Evolutionary conservation across 2,888 invertebrate genomes (phyloP).

Genomic region (Sympetrum striolatum): DNA sequence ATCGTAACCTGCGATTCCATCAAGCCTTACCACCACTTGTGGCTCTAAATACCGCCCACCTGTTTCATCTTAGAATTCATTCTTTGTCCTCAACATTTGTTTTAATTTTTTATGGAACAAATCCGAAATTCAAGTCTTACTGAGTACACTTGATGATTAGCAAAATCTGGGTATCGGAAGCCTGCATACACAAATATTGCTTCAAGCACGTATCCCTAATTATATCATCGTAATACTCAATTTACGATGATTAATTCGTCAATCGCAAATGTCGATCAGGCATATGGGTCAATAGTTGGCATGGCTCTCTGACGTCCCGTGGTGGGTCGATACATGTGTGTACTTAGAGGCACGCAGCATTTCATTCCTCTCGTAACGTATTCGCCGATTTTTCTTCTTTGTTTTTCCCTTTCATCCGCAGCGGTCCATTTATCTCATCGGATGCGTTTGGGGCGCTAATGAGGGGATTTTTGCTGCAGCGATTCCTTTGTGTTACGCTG

Average conservation of each 20-base stretch:
- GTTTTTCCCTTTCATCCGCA: neutral
- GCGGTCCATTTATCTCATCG: neutral
- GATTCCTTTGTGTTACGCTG: neutral
- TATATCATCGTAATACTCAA: neutral
- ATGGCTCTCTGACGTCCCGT: constrained; percentile 7
- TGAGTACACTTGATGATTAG: no score
- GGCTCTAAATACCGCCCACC: constrained; percentile 27
- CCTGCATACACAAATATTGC: no score
- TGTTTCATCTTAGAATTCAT: neutral
- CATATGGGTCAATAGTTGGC: constrained; percentile 33
- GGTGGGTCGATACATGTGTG: constrained; percentile 22
- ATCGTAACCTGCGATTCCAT: neutral
- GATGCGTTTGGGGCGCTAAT: neutral
- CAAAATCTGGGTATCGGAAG: no score
- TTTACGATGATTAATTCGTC: neutral
- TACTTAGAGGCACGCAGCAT: constrained; percentile 3
- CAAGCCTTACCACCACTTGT: constrained; percentile 4
- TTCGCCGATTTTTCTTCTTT: neutral
- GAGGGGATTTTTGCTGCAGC: neutral
- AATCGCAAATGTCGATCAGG: neutral
- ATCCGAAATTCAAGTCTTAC: no score
- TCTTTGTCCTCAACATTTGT: no score
- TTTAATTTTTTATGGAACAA: no score
- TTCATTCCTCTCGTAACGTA: neutral
- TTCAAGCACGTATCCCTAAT: no score